Conservation (phyloP, 1,140 invertebrate species). For the Bombyx mori region DNA sequence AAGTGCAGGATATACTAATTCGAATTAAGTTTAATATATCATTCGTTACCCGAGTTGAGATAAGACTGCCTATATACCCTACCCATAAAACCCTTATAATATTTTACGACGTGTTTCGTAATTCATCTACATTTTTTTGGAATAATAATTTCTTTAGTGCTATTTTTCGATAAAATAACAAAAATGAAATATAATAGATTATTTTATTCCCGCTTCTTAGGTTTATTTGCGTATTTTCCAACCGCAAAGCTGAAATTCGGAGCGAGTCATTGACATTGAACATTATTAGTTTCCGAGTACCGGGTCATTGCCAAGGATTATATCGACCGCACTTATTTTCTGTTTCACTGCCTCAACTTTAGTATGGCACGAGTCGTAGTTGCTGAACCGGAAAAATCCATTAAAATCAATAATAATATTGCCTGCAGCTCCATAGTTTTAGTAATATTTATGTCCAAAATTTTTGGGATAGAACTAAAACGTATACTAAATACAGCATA, state of each 20-base stretch:
- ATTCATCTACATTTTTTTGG: constrained; percentile 8
- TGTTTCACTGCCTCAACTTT: constrained; percentile 42
- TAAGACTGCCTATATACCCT: constrained; percentile 26
- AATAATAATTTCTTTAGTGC: too few species aligned
- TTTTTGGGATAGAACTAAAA: too few species aligned
- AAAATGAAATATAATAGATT: too few species aligned
- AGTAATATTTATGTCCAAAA: too few species aligned
- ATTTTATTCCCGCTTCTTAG: too few species aligned
- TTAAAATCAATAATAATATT: constrained; percentile 6
- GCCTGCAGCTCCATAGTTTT: too few species aligned
- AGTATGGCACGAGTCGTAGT: constrained; percentile 50
- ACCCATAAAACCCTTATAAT: constrained; percentile 17
- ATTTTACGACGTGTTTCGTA: constrained; percentile 12
- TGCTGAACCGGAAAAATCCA: constrained; percentile 25
- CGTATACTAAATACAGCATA: too few species aligned
- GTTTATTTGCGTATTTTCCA: neutral
- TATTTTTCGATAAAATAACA: too few species aligned
- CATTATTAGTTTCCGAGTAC: constrained; percentile 30
- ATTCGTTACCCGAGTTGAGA: constrained; percentile 25
- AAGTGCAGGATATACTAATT: constrained; percentile 41
- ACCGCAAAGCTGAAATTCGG: neutral
- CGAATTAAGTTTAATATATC: constrained; percentile 28
- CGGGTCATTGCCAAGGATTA: constrained; percentile 30
- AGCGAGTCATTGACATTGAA: constrained; percentile 35
- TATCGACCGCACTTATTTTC: constrained; percentile 57